These are phyloP conservation scores for Stenodema calcarata DNA, from an alignment of 2,888 invertebrate genomes.

Conservation along the genomic window DNA sequence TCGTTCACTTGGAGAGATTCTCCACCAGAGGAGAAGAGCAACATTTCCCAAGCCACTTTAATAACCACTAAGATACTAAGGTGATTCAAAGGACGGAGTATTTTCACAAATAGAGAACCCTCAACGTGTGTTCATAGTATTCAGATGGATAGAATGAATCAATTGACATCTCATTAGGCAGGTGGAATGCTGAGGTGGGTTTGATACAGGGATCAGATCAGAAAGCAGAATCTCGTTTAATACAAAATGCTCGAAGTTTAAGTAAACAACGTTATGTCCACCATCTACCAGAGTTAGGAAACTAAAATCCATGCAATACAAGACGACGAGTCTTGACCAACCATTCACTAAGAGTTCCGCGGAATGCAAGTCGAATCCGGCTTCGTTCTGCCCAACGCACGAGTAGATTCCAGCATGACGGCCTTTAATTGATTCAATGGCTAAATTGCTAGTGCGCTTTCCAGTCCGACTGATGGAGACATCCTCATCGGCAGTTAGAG, in stretches of 20 bases:
- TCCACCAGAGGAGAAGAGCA: conserved; percentile 58
- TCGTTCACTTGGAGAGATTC: conserved; percentile 56
- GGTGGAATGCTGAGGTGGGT: too few relatives aligned
- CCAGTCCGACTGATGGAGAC: conserved; percentile 67
- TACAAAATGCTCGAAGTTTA: background rate
- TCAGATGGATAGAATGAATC: too few relatives aligned
- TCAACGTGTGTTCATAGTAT: too few relatives aligned
- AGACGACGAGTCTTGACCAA: conserved; percentile 59
- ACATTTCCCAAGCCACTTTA: conserved; percentile 56
- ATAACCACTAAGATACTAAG: background rate
- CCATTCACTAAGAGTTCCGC: conserved; percentile 75
- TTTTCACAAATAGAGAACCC: too few relatives aligned
- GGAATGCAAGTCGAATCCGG: conserved; percentile 72
- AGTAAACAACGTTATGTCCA: background rate
- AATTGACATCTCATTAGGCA: too few relatives aligned
- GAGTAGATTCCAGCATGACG: conserved; percentile 78
- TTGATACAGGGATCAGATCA: too few relatives aligned
- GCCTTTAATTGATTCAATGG: conserved; percentile 73
- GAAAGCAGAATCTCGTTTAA: too few relatives aligned
- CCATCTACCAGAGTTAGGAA: background rate
- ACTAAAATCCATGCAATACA: background rate
- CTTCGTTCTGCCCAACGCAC: conserved; percentile 73
- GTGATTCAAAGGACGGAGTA: too few relatives aligned
- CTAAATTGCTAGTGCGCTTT: conserved; percentile 70
- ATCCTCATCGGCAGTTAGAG: conserved; percentile 64